Conservation (phyloP, 2,797 vertebrate species). For the Nasua narica region DNA sequence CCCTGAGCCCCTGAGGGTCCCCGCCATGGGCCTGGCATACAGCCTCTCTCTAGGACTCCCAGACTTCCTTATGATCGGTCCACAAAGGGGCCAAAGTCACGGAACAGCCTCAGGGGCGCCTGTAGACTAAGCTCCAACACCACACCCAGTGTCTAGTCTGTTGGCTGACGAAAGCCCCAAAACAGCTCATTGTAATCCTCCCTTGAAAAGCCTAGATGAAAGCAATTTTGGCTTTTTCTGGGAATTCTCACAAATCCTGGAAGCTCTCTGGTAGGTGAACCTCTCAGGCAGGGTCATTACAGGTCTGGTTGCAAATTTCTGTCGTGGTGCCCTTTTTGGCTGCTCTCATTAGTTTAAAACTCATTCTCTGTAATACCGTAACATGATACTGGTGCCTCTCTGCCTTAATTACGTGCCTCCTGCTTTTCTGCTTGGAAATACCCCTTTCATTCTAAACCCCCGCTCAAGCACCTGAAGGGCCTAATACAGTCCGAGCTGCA, state of each 20-base stretch:
- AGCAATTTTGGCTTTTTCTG: not conserved
- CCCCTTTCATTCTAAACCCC: not conserved
- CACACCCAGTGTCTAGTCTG: rapidly evolving
- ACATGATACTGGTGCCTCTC: not conserved
- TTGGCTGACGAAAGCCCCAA: not conserved
- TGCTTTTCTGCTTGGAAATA: not conserved
- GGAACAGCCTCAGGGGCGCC: no score
- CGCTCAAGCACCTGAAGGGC: not conserved
- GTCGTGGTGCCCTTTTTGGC: not conserved
- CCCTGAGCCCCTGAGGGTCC: not conserved
- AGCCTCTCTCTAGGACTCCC: not conserved
- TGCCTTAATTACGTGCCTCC: not conserved
- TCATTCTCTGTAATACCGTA: not conserved
- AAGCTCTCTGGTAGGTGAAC: not conserved
- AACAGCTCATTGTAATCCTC: not conserved
- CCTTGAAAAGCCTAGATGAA: not conserved
- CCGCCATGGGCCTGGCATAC: not conserved
- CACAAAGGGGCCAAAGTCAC: not conserved
- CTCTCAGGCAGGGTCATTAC: not conserved
- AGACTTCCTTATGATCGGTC: not conserved
- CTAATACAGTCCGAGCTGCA: not conserved
- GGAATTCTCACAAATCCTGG: not conserved
- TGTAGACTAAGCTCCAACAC: not conserved
- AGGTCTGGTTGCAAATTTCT: not conserved
- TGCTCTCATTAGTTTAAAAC: not conserved